A percentile compares a stretch with the other conserved stretches of the same genome.
Evolutionary conservation across 2,888 invertebrate species (phyloP).

Genomic region (Eupithecia exiguata): DNA sequence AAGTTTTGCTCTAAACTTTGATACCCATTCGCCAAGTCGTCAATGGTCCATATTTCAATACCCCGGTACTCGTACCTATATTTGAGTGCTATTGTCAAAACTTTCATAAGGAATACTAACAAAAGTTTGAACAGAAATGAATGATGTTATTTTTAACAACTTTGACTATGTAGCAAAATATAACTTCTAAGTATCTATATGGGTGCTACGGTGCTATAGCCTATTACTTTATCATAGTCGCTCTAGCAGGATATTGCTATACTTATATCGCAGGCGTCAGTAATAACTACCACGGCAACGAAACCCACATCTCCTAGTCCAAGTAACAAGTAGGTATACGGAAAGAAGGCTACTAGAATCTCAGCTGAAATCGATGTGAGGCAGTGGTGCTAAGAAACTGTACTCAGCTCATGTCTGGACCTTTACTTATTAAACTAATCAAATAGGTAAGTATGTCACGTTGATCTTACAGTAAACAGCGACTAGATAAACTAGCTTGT

Average conservation of each 20-base stretch:
- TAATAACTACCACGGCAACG: background rate
- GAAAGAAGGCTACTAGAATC: too few species aligned
- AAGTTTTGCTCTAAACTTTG: slow-evolving; percentile 58
- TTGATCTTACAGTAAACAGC: too few species aligned
- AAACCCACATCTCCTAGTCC: background rate
- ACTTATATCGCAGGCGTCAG: background rate
- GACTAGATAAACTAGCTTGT: too few species aligned
- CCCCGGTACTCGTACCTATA: slow-evolving; percentile 17
- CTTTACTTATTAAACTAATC: too few species aligned
- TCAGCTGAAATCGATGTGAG: too few species aligned
- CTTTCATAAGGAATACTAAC: background rate
- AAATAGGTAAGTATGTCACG: too few species aligned
- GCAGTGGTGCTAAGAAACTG: too few species aligned
- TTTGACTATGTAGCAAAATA: background rate
- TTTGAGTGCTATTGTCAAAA: slow-evolving; percentile 5
- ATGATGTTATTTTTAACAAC: slow-evolving; percentile 1
- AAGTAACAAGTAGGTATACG: too few species aligned
- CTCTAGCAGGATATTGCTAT: background rate
- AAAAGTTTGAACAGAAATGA: background rate
- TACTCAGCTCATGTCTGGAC: too few species aligned
- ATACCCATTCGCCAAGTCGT: slow-evolving; percentile 51
- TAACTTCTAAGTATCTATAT: background rate
- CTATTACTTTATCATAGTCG: background rate
- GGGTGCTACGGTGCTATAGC: background rate
- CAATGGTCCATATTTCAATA: slow-evolving; percentile 66